A percentile compares a stretch with the other conserved stretches of the same genome.
Evolutionary conservation across 2,888 invertebrate species (phyloP).

Genomic region (Pedicia rivosa): DNA sequence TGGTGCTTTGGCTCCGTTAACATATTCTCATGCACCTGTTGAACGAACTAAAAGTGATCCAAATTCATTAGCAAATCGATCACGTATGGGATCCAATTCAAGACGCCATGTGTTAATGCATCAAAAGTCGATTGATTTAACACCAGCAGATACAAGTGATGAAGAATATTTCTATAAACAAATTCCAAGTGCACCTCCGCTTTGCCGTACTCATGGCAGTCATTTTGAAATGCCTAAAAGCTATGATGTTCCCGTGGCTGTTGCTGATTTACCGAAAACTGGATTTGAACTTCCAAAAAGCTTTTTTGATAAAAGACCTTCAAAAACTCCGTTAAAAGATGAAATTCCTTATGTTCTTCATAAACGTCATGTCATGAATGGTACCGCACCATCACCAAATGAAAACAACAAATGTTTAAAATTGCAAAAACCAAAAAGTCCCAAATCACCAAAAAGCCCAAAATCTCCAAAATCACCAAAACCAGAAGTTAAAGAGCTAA

Average conservation of each 20-base stretch:
- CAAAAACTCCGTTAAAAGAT: conserved; percentile 32
- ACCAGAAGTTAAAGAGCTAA: conserved; percentile 20
- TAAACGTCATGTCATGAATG: conserved; percentile 73
- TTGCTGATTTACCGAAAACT: conserved; percentile 41
- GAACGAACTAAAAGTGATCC: conserved; percentile 80
- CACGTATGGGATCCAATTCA: conserved; percentile 52
- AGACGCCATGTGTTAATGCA: conserved; percentile 69
- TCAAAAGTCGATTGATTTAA: conserved; percentile 71
- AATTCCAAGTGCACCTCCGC: conserved; percentile 54
- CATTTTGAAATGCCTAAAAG: conserved; percentile 47
- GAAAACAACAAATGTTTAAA: conserved; percentile 26
- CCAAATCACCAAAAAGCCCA: conserved; percentile 46
- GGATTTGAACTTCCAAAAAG: conserved; percentile 57
- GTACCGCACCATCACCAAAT: conserved; percentile 47
- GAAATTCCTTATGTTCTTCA: conserved; percentile 76
- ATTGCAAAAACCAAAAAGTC: conserved; percentile 40
- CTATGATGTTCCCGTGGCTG: conserved; percentile 27
- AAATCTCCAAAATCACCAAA: conserved; percentile 44
- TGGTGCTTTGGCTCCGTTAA: conserved; percentile 37
- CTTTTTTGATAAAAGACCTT: conserved; percentile 44
- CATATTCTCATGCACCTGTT: conserved; percentile 52
- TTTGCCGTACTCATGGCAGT: conserved; percentile 48
- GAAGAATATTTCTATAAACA: conserved; percentile 65
- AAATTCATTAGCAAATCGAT: conserved; percentile 56
- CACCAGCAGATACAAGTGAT: conserved; percentile 72